Evolutionary conservation across 2,888 invertebrate species (phyloP), one percentile per base, ranked within the genome.

Genomic region (Thecophora atra): DNA sequence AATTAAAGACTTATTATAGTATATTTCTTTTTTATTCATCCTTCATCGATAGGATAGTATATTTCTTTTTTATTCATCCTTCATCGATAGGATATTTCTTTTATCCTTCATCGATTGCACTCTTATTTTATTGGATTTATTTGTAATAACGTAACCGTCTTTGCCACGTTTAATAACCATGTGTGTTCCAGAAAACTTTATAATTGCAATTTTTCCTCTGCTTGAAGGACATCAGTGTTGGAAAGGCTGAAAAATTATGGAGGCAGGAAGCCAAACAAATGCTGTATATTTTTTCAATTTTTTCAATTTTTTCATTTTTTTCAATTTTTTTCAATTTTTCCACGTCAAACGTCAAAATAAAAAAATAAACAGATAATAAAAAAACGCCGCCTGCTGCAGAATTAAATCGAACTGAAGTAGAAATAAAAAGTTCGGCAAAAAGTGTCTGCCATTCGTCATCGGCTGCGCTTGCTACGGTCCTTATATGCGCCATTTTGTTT

Each of bases 391-490:
- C 58, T 58, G 11, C 28, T 58, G 58, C 58, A 28, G 28, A 58
- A 58, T 26, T 17, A 58, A 58, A 28, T 15, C 26, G n/a, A 58
- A 21, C 17, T 6, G 13, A 28, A 63, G 37, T 24, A 13, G 26
- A 37, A 37, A 52, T 37, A 30, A 19, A 21, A 19, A 37, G 7
- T 37, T 37, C 26, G 28, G 21, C 21, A 58, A 58, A 58, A 28
- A 15, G 15, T 28, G 28, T 26, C 58, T 28, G 58, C 17, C 58
- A 58, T 58, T 58, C 58, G 26, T 58, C 58, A 58, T 58, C 58
- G 26, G 5, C n/a, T n/a, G n/a, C 26, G 21, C 19, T 8, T 37
- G 11, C 37, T 37, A 21, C n/a, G 58, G 26, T 58, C 13, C 26
- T 58, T 58, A n/a, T n/a, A 17, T 28, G 58, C 24, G 24, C 58